phyloP scores from a whole-genome alignment of 2,888 invertebrate species.

The Cephonodes hylas region DNA sequence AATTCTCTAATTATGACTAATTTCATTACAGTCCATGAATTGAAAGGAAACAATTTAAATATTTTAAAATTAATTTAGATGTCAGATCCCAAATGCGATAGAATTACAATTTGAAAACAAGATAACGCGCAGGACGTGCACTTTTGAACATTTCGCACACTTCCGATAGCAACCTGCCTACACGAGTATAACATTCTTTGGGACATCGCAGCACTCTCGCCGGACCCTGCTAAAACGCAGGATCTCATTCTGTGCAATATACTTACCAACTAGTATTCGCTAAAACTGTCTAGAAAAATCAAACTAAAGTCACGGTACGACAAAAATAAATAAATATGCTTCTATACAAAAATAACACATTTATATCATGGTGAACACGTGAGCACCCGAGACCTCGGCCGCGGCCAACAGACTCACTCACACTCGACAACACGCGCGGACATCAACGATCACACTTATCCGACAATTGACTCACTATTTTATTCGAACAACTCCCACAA shows the following conservation, averaged over 20 bases:
- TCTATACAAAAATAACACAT: constrained; percentile 79
- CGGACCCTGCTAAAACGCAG: constrained; percentile 77
- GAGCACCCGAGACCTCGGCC: constrained; percentile 60
- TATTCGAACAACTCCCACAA: constrained; percentile 64
- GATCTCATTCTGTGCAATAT: constrained; percentile 69
- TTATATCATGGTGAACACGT: constrained; percentile 73
- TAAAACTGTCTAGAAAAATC: constrained; percentile 62
- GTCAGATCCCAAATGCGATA: constrained; percentile 49
- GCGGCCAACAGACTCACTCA: constrained; percentile 32
- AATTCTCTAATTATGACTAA: constrained; percentile 46
- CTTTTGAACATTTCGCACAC: constrained; percentile 38
- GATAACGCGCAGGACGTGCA: constrained; percentile 18
- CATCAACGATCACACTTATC: constrained; percentile 36
- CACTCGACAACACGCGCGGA: constrained; percentile 8
- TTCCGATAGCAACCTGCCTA: constrained; percentile 50
- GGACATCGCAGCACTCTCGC: constrained; percentile 73
- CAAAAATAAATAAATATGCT: constrained; percentile 78
- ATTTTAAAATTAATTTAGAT: constrained; percentile 34
- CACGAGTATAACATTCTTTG: constrained; percentile 74
- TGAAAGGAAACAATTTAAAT: constrained; percentile 33
- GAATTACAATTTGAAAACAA: constrained; percentile 35
- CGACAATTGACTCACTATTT: constrained; percentile 63
- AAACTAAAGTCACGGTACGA: constrained; percentile 65
- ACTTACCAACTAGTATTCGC: constrained; percentile 68
- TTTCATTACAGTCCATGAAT: constrained; percentile 48